Percentiles rank a stretch among this genome's conserved stretches.
Conservation (phyloP, 2,797 vertebrate species). For the Cynopterus sphinx region DNA sequence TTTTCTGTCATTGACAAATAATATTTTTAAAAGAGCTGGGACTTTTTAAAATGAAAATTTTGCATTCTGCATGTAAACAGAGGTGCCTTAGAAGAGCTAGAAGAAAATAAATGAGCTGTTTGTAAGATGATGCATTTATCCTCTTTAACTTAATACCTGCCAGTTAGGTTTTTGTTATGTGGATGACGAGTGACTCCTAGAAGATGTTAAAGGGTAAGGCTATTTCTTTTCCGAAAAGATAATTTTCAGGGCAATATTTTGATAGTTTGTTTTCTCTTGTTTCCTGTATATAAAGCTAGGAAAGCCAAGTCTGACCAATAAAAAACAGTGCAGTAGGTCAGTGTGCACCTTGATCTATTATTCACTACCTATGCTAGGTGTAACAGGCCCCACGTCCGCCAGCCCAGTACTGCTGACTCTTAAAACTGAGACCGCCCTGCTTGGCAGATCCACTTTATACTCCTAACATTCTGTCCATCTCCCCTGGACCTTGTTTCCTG, state of each 20-base stretch:
- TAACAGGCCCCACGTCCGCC: neutral
- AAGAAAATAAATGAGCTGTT: neutral
- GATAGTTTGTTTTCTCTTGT: neutral
- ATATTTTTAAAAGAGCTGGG: neutral
- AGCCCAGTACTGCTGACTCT: neutral
- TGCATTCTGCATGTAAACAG: neutral
- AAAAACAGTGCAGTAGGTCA: neutral
- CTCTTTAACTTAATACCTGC: neutral
- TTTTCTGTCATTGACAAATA: neutral
- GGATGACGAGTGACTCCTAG: neutral
- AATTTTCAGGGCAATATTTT: neutral
- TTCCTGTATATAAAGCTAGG: neutral
- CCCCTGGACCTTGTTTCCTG: neutral
- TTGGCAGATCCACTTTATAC: neutral
- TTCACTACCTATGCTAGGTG: neutral
- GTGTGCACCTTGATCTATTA: accelerated
- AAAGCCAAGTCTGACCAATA: neutral
- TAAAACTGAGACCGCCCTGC: neutral
- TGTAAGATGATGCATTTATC: neutral
- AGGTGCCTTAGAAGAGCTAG: neutral
- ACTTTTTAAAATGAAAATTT: conserved; percentile 3
- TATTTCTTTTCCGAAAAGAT: neutral
- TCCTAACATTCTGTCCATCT: neutral
- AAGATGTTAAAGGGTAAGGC: neutral
- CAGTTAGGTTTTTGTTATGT: neutral